phyloP scores from a whole-genome alignment of 2,888 invertebrate genomes.

The Onchidella celtica region DNA sequence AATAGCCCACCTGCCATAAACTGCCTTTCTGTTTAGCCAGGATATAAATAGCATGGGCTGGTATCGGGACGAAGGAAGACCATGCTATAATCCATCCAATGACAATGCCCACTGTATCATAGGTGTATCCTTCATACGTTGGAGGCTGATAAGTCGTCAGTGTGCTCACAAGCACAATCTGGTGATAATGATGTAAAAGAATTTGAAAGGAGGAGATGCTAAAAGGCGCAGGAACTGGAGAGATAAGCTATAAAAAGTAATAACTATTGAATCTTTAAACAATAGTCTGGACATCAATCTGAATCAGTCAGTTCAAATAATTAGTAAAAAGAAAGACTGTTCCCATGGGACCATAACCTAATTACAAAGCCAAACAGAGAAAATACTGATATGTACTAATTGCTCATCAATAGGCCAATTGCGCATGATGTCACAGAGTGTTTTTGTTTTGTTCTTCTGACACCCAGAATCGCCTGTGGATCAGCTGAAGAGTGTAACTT shows the following conservation, averaged over 20 bases:
- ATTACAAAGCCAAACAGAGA: too few species aligned
- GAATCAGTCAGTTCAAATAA: too few species aligned
- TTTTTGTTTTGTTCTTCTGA: too few species aligned
- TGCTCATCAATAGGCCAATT: too few species aligned
- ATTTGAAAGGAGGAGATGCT: background rate
- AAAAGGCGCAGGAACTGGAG: background rate
- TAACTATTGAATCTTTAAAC: background rate
- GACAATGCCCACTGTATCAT: background rate
- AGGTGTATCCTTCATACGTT: background rate
- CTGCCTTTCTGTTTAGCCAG: background rate
- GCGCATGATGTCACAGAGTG: too few species aligned
- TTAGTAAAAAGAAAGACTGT: too few species aligned
- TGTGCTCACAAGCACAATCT: background rate
- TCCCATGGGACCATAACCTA: too few species aligned
- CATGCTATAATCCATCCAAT: conserved; percentile 8
- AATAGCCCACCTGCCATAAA: background rate
- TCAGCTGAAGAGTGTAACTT: too few species aligned
- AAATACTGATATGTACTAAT: too few species aligned
- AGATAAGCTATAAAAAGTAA: background rate
- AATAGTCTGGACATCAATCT: too few species aligned
- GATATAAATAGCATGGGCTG: background rate
- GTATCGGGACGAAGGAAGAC: background rate
- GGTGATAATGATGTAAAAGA: background rate
- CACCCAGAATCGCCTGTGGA: too few species aligned
- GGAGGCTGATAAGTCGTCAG: background rate